Evolutionary conservation across 1,140 invertebrate species (phyloP).

Genomic region (Latrodectus geometricus): DNA sequence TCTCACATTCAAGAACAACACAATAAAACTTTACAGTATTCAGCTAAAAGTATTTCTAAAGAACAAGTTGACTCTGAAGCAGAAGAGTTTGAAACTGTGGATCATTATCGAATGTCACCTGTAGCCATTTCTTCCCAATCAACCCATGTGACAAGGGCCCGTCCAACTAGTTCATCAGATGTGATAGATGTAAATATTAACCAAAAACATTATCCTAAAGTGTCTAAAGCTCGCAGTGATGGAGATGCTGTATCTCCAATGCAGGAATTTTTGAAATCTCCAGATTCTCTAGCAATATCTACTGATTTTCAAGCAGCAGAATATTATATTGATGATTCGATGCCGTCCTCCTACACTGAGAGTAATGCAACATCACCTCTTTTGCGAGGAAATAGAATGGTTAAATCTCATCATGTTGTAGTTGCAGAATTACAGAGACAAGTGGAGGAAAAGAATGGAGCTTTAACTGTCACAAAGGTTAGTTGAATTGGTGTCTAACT

Average conservation of each 20-base stretch:
- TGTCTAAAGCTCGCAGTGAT: slow-evolving; percentile 46
- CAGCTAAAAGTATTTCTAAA: not conserved
- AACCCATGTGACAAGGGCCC: not conserved
- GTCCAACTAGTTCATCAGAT: slow-evolving; percentile 38
- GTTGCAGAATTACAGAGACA: slow-evolving; percentile 66
- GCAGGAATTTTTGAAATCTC: slow-evolving; percentile 41
- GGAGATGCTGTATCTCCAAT: slow-evolving; percentile 49
- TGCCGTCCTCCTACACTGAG: slow-evolving; percentile 70
- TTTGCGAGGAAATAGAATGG: slow-evolving; percentile 34
- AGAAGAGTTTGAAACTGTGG: slow-evolving; percentile 84
- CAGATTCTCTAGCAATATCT: slow-evolving; percentile 47
- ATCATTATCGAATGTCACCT: slow-evolving; percentile 63
- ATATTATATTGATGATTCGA: slow-evolving; percentile 87
- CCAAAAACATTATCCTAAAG: slow-evolving; percentile 2
- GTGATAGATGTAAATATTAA: slow-evolving; percentile 12
- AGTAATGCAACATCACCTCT: slow-evolving; percentile 64
- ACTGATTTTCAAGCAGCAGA: slow-evolving; percentile 81
- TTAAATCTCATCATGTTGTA: slow-evolving; percentile 65
- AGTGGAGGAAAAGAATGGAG: slow-evolving; percentile 72
- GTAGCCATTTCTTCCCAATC: slow-evolving; percentile 9
- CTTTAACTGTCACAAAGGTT: slow-evolving; percentile 77
- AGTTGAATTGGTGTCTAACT: slow-evolving; percentile 5
- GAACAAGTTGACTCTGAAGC: slow-evolving; percentile 77
- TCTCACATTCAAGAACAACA: slow-evolving; percentile 23
- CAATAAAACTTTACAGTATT: slow-evolving; percentile 10